Conservation (phyloP, 2,797 vertebrate genomes). For the Phataginus tricuspis region DNA sequence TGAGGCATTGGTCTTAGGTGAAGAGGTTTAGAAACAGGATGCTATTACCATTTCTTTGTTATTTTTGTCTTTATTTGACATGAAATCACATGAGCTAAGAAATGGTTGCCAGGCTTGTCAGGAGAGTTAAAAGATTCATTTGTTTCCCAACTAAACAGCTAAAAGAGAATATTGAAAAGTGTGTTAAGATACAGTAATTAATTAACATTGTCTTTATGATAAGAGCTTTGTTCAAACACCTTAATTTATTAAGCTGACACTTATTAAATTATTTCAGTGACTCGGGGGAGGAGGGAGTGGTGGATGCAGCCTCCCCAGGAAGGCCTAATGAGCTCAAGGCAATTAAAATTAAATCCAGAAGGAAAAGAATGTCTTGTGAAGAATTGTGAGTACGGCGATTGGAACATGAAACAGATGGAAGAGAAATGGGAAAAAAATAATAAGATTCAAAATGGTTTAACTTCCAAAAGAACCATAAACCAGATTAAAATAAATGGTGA, state of each 20-base stretch:
- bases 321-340: neutral
- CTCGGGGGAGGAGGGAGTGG: neutral
- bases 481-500: neutral
- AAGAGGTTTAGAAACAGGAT: neutral
- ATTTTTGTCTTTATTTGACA: neutral
- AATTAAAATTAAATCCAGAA: neutral
- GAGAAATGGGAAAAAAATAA: neutral
- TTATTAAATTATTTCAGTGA: neutral
- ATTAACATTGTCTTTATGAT: neutral
- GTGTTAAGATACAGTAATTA: neutral
- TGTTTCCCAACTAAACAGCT: neutral
- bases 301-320: neutral
- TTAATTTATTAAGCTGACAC: neutral
- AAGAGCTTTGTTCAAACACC: conserved; percentile 32
- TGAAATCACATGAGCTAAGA: neutral
- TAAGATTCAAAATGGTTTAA: neutral
- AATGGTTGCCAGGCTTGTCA: neutral
- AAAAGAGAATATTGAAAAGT: neutral
- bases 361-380: neutral
- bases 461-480: neutral
- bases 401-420: neutral
- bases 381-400: neutral
- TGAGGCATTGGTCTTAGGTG: neutral
- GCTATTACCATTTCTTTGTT: neutral
- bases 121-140: neutral